Conservation (phyloP, 2,113 vertebrate species). For the Plectropomus leopardus region DNA sequence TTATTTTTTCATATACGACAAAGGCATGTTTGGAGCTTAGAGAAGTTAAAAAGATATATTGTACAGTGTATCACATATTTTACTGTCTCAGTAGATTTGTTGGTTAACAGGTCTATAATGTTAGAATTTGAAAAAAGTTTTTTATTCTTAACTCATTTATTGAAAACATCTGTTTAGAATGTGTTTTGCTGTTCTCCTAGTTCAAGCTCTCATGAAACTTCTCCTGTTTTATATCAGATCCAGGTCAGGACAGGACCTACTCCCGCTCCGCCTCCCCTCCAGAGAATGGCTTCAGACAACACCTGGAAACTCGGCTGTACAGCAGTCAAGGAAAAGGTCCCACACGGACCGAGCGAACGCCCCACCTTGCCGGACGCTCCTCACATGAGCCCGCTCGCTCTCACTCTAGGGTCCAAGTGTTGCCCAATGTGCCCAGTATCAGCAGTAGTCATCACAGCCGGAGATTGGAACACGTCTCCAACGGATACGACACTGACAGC, state of each 20-base stretch:
- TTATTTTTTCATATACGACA: too few relatives aligned
- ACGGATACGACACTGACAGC: conserved; percentile 93
- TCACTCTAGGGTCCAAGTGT: conserved; percentile 65
- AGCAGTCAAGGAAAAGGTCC: conserved; percentile 91
- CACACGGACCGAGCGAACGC: conserved; percentile 78
- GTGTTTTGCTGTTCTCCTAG: neutral
- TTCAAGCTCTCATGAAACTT: neutral
- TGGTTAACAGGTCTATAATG: neutral
- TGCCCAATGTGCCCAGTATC: conserved; percentile 32
- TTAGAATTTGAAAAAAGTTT: neutral
- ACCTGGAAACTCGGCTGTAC: conserved; percentile 84
- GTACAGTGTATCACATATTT: too few relatives aligned
- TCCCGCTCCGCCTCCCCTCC: conserved; percentile 88
- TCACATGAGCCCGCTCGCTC: conserved; percentile 67
- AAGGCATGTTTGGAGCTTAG: too few relatives aligned
- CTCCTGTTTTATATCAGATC: conserved; percentile 77
- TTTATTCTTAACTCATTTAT: neutral
- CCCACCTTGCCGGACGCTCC: conserved; percentile 71
- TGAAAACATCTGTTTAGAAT: neutral
- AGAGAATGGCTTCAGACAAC: conserved; percentile 86
- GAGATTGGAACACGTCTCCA: conserved; percentile 70
- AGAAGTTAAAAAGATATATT: too few relatives aligned
- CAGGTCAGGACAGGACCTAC: conserved; percentile 82
- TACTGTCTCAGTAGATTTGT: too few relatives aligned
- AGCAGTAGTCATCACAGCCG: conserved; percentile 57